Percentiles rank a stretch among this genome's conserved stretches.
Conservation (phyloP, 2,888 invertebrate genomes). For the Brenthis daphne region DNA sequence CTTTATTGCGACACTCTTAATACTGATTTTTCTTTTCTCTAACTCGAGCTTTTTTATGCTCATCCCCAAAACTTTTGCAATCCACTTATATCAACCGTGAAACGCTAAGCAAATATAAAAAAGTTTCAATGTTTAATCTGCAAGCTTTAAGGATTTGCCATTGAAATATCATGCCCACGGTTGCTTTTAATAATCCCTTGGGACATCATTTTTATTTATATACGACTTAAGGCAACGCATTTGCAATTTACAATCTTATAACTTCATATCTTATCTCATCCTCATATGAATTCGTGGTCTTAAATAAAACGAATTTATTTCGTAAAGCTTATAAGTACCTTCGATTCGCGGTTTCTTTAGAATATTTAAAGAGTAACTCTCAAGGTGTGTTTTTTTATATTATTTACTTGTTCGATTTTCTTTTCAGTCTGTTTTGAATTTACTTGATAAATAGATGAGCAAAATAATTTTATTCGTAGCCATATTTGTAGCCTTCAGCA, state of each 20-base stretch:
- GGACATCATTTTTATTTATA: conserved; percentile 61
- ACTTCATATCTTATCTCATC: conserved; percentile 36
- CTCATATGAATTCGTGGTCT: conserved; percentile 35
- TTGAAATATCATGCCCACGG: conserved; percentile 70
- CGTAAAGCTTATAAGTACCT: conserved; percentile 28
- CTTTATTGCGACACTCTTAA: conserved; percentile 73
- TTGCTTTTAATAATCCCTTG: conserved; percentile 75
- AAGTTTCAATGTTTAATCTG: conserved; percentile 79
- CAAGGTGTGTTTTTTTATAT: background rate
- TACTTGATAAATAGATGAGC: conserved; percentile 68
- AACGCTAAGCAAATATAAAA: conserved; percentile 79
- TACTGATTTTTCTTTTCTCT: conserved; percentile 69
- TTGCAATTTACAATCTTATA: conserved; percentile 44
- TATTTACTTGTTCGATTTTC: conserved; percentile 36
- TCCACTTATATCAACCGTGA: conserved; percentile 81
- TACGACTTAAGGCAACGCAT: conserved; percentile 49
- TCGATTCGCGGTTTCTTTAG: conserved; percentile 23
- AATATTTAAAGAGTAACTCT: conserved; percentile 24
- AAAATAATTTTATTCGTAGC: conserved; percentile 69
- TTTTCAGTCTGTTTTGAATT: conserved; percentile 45
- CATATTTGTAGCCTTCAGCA: conserved; percentile 57
- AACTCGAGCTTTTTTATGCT: conserved; percentile 76
- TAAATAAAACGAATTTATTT: conserved; percentile 26
- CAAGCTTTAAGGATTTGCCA: conserved; percentile 76
- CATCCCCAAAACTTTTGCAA: conserved; percentile 80